phyloP scores from a whole-genome alignment of 2,797 vertebrate genomes.

The Enteromius thamalakanensis region DNA sequence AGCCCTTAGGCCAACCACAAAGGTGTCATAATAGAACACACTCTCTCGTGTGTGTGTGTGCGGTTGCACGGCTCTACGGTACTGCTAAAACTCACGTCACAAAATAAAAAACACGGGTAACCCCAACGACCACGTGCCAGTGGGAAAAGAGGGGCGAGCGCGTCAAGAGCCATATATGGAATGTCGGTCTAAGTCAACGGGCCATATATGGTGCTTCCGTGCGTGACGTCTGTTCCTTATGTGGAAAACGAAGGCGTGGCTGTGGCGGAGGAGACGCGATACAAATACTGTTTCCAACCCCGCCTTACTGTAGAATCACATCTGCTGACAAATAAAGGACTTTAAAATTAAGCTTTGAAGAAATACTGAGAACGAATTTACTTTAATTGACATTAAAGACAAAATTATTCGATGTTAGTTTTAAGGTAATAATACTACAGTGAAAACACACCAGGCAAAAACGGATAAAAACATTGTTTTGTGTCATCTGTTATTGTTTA shows the following conservation, averaged over 20 bases:
- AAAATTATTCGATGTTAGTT: background rate
- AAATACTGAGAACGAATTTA: background rate
- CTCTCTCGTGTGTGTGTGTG: conserved; percentile 3
- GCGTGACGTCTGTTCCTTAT: conserved; percentile 58
- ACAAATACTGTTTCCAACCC: conserved; percentile 49
- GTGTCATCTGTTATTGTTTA: background rate
- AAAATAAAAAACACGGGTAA: conserved; percentile 70
- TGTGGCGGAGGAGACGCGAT: background rate
- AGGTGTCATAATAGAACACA: conserved; percentile 16
- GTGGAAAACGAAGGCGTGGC: conserved; percentile 70
- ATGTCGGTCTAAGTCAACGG: conserved; percentile 48
- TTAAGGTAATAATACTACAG: conserved; percentile 1
- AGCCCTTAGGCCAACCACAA: background rate
- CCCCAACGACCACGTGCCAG: conserved; percentile 68
- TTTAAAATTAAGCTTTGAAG: conserved; percentile 24
- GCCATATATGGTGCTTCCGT: conserved; percentile 74
- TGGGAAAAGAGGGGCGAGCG: conserved; percentile 61
- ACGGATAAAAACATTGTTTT: background rate
- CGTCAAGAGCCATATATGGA: conserved; percentile 74
- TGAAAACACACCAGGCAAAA: conserved; percentile 8
- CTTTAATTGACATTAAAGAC: background rate
- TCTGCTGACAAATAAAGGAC: conserved; percentile 70
- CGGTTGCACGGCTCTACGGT: conserved; percentile 42
- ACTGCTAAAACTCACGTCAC: conserved; percentile 66
- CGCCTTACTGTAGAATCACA: conserved; percentile 58